phyloP scores from a whole-genome alignment of 2,113 vertebrate species.

The Eonycteris spelaea region DNA sequence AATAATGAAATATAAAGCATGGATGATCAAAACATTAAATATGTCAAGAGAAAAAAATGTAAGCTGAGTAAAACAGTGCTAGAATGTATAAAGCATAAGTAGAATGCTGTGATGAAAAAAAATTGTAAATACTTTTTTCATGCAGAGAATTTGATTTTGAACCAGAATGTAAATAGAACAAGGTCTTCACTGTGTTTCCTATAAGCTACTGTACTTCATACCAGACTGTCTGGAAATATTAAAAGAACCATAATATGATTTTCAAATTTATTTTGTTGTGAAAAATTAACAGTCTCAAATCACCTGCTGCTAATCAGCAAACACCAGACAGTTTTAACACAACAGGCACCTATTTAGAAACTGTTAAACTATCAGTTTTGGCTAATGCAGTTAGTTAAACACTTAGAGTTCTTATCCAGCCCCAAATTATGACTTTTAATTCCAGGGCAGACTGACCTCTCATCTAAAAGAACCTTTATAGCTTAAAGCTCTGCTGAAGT shows the following conservation, averaged over 20 bases:
- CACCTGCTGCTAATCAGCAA: slow-evolving; percentile 41
- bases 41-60: slow-evolving; percentile 37
- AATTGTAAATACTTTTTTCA: slow-evolving; percentile 39
- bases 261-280: not conserved
- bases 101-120: slow-evolving; percentile 48
- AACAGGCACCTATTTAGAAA: not conserved
- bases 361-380: not conserved
- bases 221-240: not conserved
- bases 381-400: slow-evolving; percentile 44
- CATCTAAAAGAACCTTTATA: slow-evolving; percentile 23
- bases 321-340: not conserved
- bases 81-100: slow-evolving; percentile 51
- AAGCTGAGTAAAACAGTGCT: slow-evolving; percentile 6
- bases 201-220: not conserved
- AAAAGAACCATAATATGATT: not conserved
- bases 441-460: slow-evolving; percentile 31
- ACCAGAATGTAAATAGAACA: slow-evolving; percentile 3
- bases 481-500: slow-evolving; percentile 24
- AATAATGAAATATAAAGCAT: slow-evolving; percentile 54
- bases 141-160: slow-evolving; percentile 21
- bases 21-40: slow-evolving; percentile 55
- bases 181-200: not conserved
- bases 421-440: not conserved
- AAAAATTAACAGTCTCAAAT: slow-evolving; percentile 24
- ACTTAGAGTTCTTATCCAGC: not conserved